Percentiles rank a stretch among this genome's conserved stretches.
Conservation (phyloP, 1,140 invertebrate species). For the Drosophila biarmipes region DNA sequence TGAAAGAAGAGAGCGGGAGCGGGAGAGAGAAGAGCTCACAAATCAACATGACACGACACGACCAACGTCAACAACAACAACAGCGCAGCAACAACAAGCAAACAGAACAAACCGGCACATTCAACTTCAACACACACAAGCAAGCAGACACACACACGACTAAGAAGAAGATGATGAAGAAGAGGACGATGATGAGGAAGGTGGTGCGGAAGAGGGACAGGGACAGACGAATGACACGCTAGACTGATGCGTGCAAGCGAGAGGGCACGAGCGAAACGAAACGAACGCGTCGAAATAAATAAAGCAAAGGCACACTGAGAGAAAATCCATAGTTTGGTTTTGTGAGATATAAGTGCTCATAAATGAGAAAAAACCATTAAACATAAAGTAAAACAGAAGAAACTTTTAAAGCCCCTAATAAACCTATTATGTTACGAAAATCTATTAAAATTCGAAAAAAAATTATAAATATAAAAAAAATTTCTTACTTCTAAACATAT, state of each 20-base stretch:
- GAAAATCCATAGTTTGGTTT: not conserved
- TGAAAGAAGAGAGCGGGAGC: slow-evolving; percentile 33
- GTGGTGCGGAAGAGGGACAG: not conserved
- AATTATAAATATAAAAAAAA: too few species aligned
- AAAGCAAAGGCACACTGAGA: slow-evolving; percentile 57
- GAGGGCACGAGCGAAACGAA: slow-evolving; percentile 20
- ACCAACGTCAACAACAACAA: slow-evolving; percentile 75
- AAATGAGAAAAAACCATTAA: too few species aligned
- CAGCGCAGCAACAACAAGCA: slow-evolving; percentile 51
- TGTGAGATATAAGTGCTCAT: too few species aligned
- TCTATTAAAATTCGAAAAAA: too few species aligned
- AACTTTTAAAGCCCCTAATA: too few species aligned
- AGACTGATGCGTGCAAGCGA: slow-evolving; percentile 50
- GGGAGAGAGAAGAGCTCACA: slow-evolving; percentile 59
- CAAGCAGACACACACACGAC: slow-evolving; percentile 5
- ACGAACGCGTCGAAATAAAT: slow-evolving; percentile 67
- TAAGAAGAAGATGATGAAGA: not conserved
- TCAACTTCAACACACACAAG: slow-evolving; percentile 61
- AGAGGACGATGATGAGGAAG: slow-evolving; percentile 3
- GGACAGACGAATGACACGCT: slow-evolving; percentile 21
- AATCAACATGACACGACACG: slow-evolving; percentile 75
- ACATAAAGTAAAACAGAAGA: too few species aligned
- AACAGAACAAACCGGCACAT: slow-evolving; percentile 71
- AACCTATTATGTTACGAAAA: too few species aligned
- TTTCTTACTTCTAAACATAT: too few species aligned